Evolutionary conservation across 2,113 vertebrate genomes (phyloP).

Genomic region (Tragulus kanchil): DNA sequence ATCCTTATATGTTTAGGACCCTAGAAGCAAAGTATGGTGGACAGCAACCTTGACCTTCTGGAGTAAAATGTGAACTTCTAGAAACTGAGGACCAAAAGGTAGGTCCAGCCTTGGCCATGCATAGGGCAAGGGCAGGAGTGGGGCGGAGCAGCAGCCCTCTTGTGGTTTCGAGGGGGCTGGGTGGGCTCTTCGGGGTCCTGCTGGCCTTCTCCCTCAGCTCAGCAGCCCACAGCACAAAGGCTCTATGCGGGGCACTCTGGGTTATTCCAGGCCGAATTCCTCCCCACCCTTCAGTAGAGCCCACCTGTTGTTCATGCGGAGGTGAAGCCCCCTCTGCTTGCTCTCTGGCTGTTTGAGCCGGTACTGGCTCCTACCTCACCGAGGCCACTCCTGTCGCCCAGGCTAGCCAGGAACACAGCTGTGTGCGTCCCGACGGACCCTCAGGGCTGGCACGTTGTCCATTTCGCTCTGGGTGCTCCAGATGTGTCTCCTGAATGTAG

Average conservation of each 20-base stretch:
- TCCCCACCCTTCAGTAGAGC: not conserved
- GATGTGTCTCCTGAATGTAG: not conserved
- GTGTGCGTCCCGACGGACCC: not conserved
- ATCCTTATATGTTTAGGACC: not conserved
- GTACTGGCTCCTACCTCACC: not conserved
- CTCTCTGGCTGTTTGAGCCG: not conserved
- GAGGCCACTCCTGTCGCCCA: accelerated
- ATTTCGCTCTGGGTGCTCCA: not conserved
- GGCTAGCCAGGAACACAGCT: not conserved
- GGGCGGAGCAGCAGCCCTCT: not conserved
- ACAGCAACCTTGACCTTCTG: not conserved
- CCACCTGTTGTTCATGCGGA: not conserved
- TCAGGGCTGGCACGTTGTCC: not conserved
- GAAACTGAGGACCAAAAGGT: not conserved
- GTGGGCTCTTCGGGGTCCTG: not conserved
- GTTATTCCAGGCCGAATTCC: not conserved
- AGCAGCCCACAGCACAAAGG: not conserved
- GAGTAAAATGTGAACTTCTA: not conserved
- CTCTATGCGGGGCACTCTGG: no score
- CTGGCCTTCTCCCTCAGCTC: not conserved
- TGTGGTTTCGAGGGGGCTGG: not conserved
- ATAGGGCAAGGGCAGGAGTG: not conserved
- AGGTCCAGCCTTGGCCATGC: not conserved
- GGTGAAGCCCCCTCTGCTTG: not conserved
- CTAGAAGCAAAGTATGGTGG: not conserved